A percentile compares a stretch with the other conserved stretches of the same genome.
These are phyloP conservation scores for Sceliomorpha sp. DNA, from an alignment of 2,888 invertebrate species.

Conservation along the genomic window DNA sequence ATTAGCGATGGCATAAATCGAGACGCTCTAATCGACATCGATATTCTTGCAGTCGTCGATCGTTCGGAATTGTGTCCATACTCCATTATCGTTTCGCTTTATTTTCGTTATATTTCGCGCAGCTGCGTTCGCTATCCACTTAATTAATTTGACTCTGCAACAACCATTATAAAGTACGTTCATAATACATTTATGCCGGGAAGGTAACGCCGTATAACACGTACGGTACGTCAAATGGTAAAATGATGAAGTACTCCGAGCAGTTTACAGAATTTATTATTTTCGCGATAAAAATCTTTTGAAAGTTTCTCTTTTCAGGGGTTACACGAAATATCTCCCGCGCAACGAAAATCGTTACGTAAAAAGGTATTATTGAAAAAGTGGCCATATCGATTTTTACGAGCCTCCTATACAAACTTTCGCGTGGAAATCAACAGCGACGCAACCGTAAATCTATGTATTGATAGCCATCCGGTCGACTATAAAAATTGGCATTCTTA, in stretches of 20 bases:
- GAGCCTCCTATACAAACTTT: too few relatives aligned
- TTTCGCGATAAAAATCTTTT: conserved; percentile 10
- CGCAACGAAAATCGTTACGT: too few relatives aligned
- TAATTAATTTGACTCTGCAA: conserved; percentile 41
- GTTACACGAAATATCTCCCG: too few relatives aligned
- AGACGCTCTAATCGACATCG: conserved; percentile 9
- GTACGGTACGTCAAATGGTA: conserved; percentile 29
- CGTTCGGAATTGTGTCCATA: conserved; percentile 20
- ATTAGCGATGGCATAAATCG: conserved; percentile 37
- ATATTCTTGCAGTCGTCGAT: conserved; percentile 31
- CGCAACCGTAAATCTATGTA: too few relatives aligned
- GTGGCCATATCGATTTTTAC: too few relatives aligned
- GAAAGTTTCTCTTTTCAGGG: conserved; percentile 18
- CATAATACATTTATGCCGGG: conserved; percentile 31
- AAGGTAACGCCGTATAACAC: conserved; percentile 20
- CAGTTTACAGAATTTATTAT: conserved; percentile 12
- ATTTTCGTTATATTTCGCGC: conserved; percentile 44
- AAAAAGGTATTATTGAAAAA: too few relatives aligned
- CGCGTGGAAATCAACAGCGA: too few relatives aligned
- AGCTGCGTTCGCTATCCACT: conserved; percentile 28
- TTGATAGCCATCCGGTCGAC: too few relatives aligned
- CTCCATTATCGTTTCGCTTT: conserved; percentile 31
- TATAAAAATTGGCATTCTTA: too few relatives aligned
- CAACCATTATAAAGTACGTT: conserved; percentile 43
- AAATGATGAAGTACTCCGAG: conserved; percentile 20